Percentiles rank a stretch among this genome's conserved stretches.
These are phyloP conservation scores for Drosophila mercatorum DNA, from an alignment of 2,888 invertebrate genomes.

Conservation along the genomic window DNA sequence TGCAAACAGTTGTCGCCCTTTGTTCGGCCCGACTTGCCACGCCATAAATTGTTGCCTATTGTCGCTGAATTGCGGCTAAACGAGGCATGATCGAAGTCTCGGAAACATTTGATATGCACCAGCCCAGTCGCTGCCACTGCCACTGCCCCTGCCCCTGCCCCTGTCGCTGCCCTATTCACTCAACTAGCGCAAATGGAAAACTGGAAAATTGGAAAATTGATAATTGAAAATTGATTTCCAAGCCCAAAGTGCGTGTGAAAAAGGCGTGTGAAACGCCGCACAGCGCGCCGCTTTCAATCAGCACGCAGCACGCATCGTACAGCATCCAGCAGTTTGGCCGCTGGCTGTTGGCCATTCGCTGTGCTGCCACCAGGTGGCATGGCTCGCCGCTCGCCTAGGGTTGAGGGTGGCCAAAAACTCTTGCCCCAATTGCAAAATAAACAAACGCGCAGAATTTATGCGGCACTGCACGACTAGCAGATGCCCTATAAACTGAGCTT, in stretches of 20 bases:
- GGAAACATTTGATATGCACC: slow-evolving; percentile 9
- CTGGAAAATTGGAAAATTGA: slow-evolving; percentile 6
- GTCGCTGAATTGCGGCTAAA: slow-evolving; percentile 43
- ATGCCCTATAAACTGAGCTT: background rate
- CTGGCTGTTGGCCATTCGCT: background rate
- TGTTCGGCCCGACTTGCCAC: slow-evolving; percentile 43
- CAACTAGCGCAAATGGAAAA: slow-evolving; percentile 43
- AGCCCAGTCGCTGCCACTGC: background rate
- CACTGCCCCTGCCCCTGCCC: background rate
- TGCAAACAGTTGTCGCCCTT: slow-evolving; percentile 55
- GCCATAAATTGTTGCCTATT: slow-evolving; percentile 41
- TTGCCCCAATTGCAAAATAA: slow-evolving; percentile 59
- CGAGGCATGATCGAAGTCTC: slow-evolving; percentile 50
- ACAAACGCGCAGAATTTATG: background rate
- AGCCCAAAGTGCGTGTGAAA: slow-evolving; percentile 62
- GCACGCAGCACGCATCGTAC: slow-evolving; percentile 11
- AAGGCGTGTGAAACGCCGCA: slow-evolving; percentile 72
- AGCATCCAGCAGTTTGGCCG: slow-evolving; percentile 1
- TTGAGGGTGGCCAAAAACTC: slow-evolving; percentile 9
- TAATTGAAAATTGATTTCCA: slow-evolving; percentile 58
- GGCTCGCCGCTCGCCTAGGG: slow-evolving; percentile 8
- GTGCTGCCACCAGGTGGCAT: slow-evolving; percentile 46
- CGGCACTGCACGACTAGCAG: background rate
- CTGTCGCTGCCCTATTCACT: background rate
- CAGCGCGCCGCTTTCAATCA: slow-evolving; percentile 46